These are phyloP conservation scores for Cladorhizidae sp. DNA, from an alignment of 37 sponge, comb jelly and placozoan species.

Conservation along the genomic window DNA sequence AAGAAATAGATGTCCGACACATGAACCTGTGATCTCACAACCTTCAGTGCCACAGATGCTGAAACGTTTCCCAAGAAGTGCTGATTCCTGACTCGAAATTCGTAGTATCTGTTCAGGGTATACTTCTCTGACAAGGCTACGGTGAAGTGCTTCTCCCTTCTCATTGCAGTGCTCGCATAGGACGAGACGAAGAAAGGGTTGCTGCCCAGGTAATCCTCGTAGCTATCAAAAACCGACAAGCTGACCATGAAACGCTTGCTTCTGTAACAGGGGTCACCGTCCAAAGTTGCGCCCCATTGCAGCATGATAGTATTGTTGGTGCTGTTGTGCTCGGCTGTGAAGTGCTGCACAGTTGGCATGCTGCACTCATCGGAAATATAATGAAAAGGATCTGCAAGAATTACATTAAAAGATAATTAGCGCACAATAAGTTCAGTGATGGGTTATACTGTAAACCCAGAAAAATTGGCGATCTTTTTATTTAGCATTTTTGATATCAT, in stretches of 20 bases:
- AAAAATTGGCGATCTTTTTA: too few species aligned
- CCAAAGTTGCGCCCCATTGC: neutral
- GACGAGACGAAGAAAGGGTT: neutral
- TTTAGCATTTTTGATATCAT: too few species aligned
- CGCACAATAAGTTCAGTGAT: too few species aligned
- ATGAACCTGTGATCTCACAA: neutral
- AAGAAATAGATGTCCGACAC: neutral
- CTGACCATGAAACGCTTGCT: neutral
- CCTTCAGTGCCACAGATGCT: too few species aligned
- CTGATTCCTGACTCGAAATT: neutral
- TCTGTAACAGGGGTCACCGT: neutral
- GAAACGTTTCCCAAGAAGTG: too few species aligned
- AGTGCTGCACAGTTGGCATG: neutral
- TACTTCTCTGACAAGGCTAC: neutral
- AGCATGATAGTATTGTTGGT: neutral
- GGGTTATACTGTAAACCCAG: too few species aligned
- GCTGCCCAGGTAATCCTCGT: neutral
- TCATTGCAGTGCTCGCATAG: neutral
- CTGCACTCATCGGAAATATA: neutral
- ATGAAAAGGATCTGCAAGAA: too few species aligned
- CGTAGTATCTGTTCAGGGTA: slow-evolving; percentile 5
- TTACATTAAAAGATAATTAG: too few species aligned
- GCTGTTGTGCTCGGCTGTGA: neutral
- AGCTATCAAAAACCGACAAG: neutral
- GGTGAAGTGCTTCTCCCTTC: neutral